These are phyloP conservation scores for Agrotis exclamationis DNA, from an alignment of 2,888 invertebrate genomes.

Conservation along the genomic window DNA sequence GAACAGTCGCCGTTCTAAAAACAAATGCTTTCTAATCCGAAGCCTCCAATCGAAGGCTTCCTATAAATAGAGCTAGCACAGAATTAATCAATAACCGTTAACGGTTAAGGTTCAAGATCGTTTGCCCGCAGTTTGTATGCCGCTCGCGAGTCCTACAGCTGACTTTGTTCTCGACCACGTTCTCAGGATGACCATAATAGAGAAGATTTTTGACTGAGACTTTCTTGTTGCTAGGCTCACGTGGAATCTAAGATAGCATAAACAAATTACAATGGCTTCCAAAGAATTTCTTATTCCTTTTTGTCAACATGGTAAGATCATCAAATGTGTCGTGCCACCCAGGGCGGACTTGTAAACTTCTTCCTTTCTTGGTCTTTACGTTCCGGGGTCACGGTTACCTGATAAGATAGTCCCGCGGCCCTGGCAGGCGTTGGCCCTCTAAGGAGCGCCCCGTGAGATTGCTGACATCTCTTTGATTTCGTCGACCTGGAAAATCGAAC, in stretches of 20 bases:
- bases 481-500: no score
- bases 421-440: no score
- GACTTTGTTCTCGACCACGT: conserved; percentile 37
- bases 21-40: conserved; percentile 18
- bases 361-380: no score
- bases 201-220: neutral
- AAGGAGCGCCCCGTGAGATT: no score
- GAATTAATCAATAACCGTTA: conserved; percentile 52
- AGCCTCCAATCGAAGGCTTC: neutral
- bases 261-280: neutral
- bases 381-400: no score
- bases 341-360: no score
- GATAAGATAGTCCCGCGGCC: no score
- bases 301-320: no score
- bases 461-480: no score
- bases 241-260: neutral
- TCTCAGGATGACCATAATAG: conserved; percentile 4
- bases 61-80: conserved; percentile 24
- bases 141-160: conserved; percentile 41
- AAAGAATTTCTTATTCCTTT: no score
- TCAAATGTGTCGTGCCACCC: no score
- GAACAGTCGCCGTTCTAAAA: neutral
- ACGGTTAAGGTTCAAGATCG: conserved; percentile 56
- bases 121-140: conserved; percentile 52
- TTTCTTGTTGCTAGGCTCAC: neutral